Evolutionary conservation across 2,113 vertebrate genomes (phyloP), one percentile per base, ranked within the genome.

Genomic region (Theropithecus gelada): DNA sequence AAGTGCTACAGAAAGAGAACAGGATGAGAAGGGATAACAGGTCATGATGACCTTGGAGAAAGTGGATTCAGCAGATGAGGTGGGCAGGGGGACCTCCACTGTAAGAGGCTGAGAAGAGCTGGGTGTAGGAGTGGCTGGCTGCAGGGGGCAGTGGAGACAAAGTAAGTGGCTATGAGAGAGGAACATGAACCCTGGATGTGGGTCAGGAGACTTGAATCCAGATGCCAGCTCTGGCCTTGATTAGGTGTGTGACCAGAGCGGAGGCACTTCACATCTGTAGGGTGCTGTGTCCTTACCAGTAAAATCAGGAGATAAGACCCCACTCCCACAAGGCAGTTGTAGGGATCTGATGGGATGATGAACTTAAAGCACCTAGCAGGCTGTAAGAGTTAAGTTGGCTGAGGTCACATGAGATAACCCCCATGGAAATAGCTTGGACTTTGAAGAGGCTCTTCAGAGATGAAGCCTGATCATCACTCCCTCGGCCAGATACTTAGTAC

Each of bases 131-230:
- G 25, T 45, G 11, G 22, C 73, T 55, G 20, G 32, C 72, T 55
- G 17, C 14, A 23, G 45, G 88, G 57, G 75, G 40, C 11, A 18
- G 9, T 32, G 40, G 5, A 11, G 48, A n/a, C 25, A 18, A 1
- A 30, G 18, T 0, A 45, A 66, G 72, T 10, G 25, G 20, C 52
- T 27, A 4, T 30, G 59, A 30, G 43, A 14, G 30, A 20, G 25
- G 1, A 14, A 68, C 27, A 0, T 2, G 10, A 6, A 59, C 22
- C 0, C 55, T 27, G 45, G 64, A 6, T 1, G n/a, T 18, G 16
- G 20, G 16, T 20, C 32, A 16, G 4, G 83, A 86, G 25, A 16
- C 76, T n/a, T 11, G 11, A 52, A 40, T 52, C 64, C 85, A 16
- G 8, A 1, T 10, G 12, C 64, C 40, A 84, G 52, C 61, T 57